Base-by-base conservation (phyloP, 1,140 invertebrate genomes). In the Drosophila erecta region DNA sequence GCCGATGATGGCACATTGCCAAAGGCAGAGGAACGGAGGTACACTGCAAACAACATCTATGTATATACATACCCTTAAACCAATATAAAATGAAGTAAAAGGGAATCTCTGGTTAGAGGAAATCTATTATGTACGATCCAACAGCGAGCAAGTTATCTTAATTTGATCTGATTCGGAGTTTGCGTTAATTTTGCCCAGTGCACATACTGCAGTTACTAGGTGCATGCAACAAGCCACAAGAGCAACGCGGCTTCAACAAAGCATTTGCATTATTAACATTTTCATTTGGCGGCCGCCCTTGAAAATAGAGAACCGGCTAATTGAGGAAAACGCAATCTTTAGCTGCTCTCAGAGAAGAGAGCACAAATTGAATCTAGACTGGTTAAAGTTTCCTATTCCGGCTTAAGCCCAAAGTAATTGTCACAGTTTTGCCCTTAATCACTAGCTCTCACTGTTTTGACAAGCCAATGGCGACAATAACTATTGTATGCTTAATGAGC, bases 211-310 rank as follows among this genome's bases (percentile, higher is more conserved):
- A 85, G 20, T 57, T 43, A 11, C 33, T 56, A 47, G 50, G 35
- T 37, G 75, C 50, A 76, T 76, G 83, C 83, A 87, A 87, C 83
- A 81, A 69, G 62, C 81, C 46, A 51, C 77, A 51, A 50, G 44
- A 75, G 66, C 55, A 27, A 12, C 15, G 37, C 15, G 35, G 3
- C 33, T 54, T 41, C 55, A 65, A 66, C 62, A 76, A 58, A 50
- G 57, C 77, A 81, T 83, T 76, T 86, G 83, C 79, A 86, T 89
- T 86, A 87, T 86, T 87, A 76, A 87, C 76, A 83, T 79, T 87
- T 87, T 86, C 71, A 84, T 84, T 85, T 85, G 57, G 44, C 43
- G 43, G 56, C 57, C 67, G 55, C 20, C 24, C 27, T 14, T 15
- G 37, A 79, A 79, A 59, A 49, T 57, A 67, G 51, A 70, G 35